Evolutionary conservation across 2,113 vertebrate genomes (phyloP).

Genomic region (Periophthalmus modestus): DNA sequence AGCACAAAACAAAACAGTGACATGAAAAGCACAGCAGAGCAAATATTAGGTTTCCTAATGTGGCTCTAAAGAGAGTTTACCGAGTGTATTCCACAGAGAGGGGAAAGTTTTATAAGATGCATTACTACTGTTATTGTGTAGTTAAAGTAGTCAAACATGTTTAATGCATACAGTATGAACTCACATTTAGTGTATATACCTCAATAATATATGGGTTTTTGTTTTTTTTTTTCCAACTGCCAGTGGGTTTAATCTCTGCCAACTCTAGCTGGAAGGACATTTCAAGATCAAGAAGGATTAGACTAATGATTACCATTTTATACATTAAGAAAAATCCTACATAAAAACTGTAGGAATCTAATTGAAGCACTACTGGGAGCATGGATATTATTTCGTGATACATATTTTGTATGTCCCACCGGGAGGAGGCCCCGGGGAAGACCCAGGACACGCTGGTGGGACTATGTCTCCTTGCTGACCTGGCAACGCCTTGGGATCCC

Average conservation of each 20-base stretch:
- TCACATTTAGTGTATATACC: not conserved
- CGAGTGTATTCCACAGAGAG: not conserved
- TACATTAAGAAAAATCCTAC: not conserved
- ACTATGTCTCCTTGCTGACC: too few relatives aligned
- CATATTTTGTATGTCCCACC: too few relatives aligned
- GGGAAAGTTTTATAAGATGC: not conserved
- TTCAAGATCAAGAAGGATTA: too few relatives aligned
- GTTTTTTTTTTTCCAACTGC: too few relatives aligned
- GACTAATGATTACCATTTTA: too few relatives aligned
- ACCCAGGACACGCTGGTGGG: too few relatives aligned
- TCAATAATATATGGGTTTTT: too few relatives aligned
- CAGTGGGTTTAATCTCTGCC: too few relatives aligned
- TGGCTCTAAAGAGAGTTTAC: conserved; percentile 11
- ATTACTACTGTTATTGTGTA: not conserved
- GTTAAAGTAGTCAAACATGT: not conserved
- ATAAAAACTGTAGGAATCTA: too few relatives aligned
- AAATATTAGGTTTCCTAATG: conserved; percentile 4
- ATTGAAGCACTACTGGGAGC: not conserved
- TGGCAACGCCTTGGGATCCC: too few relatives aligned
- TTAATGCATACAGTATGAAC: not conserved
- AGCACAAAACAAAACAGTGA: conserved; percentile 28
- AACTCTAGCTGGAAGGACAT: not conserved
- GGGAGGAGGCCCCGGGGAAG: too few relatives aligned
- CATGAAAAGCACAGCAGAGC: conserved; percentile 14
- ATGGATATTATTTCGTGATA: too few relatives aligned